Base-by-base conservation (phyloP, 1,140 invertebrate genomes). In the Drosophila kepulauana region DNA sequence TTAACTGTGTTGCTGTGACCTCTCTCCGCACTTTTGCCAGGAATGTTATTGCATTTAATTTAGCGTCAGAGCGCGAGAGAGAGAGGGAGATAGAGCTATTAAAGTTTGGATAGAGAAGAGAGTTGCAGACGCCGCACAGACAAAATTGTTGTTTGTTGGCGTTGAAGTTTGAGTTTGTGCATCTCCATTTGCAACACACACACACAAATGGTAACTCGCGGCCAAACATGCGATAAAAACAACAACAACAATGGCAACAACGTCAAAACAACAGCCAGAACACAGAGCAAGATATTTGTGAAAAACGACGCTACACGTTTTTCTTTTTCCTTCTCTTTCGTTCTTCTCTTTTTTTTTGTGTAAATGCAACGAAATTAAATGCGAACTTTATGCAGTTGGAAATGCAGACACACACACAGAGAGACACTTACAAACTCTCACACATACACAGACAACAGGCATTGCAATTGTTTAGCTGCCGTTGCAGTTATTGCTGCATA, bases 11-110 rank as follows among this genome's bases (percentile, higher is more conserved):
- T 62, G 66, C 73, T 79, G 49, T 65, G 62, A 66, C 58, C 66
- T 51, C 35, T 30, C 51, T 16, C 46, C 16, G 11, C 7, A 33
- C 33, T 54, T 25, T 25, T 25, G 25, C 10, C 51, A 10, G 28
- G 65, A 65, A 68, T 88, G 84, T 88, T 87, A 88, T 87, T 87
- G 84, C 82, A 87, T 87, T 87, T 87, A 88, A 87, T 87, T 87
- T 87, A 54, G 84, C 71, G 73, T 65, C 77, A 88, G 76, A 63
- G 72, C 70, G 87, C 56, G 38, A 52, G 30, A 49, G 6, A 52
- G 30, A 54, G 6, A 20, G 28, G 11, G 30, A 49, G n/a, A 13
- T 10, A 10, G 64, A 46, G 15, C 5, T 56, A 15, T 28, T 10
- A 3, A 4, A 10, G 20, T 59, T 68, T 30, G 61, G 20, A 57